Evolutionary conservation across 2,797 vertebrate genomes (phyloP), one percentile per base, ranked within the genome.

Genomic region (Selene dorsalis): DNA sequence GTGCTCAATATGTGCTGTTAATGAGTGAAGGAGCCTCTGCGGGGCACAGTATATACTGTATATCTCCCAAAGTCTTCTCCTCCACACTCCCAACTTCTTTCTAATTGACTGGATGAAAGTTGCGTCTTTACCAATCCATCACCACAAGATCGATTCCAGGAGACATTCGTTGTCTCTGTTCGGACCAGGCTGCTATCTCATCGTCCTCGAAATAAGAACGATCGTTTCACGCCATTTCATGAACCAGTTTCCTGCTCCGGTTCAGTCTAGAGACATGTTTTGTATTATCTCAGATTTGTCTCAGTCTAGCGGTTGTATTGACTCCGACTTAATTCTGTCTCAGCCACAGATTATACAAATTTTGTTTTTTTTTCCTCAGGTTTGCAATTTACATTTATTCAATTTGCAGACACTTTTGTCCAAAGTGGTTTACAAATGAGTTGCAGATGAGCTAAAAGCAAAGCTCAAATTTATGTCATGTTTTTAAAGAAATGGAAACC

Each of bases 1-100:
- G 71, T 59, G 78, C 84, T 85, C 81, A 86, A 83, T 80, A 68
- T 39, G 58, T 1, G 48, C 79, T 73, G 85, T 77, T 89, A 88
- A 90, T 86, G 87, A 83, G 75, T 1, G 28, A 69, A 62, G 22
- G 69, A 80, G 20, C 72, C 53, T 70, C 32, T 55, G 52, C 35
- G 59, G 62, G 50, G 70, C 35, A 38, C n/a, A 22, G 2, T 58
- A 5, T 43, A 35, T 26, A 61, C 41, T 28, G 84, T 69, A 35
- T 69, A 35, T 69, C 66, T 58, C n/a, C 63, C 32, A 38, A 73
- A 7, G 3, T 26, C 4, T 64, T 32, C 59, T 6, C 32, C 59
- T 6, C 32, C 12, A 45, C n/a, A 81, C 61, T 35, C 32, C 18
- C 39, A 41, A 53, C 58, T 38, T 70, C 52, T 68, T 56, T 65